A percentile compares a stretch with the other conserved stretches of the same genome.
phyloP scores from a whole-genome alignment of 1,140 invertebrate species.

The Pogonomyrmex californicus region DNA sequence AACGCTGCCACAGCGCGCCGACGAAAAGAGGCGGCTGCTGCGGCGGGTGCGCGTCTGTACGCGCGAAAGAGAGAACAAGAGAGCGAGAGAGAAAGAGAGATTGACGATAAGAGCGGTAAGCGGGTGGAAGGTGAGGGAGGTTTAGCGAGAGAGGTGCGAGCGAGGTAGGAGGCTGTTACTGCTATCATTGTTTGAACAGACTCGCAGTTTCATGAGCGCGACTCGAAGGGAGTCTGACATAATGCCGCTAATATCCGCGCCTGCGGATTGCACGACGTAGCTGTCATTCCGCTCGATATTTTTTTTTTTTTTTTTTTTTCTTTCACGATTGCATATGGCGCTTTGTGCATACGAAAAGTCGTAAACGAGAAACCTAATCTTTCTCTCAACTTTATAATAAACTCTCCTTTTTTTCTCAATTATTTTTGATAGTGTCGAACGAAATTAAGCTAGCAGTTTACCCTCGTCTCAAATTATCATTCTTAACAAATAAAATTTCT shows the following conservation, averaged over 20 bases:
- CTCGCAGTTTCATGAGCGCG: constrained; percentile 83
- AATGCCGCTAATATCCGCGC: constrained; percentile 81
- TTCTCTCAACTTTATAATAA: too few relatives aligned
- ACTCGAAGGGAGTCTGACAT: constrained; percentile 81
- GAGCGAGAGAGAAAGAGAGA: constrained; percentile 62
- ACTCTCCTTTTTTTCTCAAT: not conserved
- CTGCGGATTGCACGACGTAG: constrained; percentile 69
- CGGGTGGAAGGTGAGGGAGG: constrained; percentile 29
- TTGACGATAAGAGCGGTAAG: constrained; percentile 1
- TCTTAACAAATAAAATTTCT: too few relatives aligned
- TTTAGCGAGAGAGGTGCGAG: constrained; percentile 59
- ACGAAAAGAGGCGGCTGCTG: constrained; percentile 65
- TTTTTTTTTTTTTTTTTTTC: constrained; percentile 8
- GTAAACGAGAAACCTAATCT: not conserved
- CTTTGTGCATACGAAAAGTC: not conserved
- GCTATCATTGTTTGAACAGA: constrained; percentile 87
- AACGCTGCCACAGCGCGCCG: constrained; percentile 67
- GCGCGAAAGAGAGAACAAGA: constrained; percentile 55
- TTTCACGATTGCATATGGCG: not conserved
- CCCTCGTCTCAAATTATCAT: too few relatives aligned
- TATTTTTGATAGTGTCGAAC: not conserved
- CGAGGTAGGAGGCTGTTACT: constrained; percentile 81
- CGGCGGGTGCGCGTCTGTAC: constrained; percentile 41
- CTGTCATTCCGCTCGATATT: constrained; percentile 1
- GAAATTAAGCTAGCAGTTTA: too few relatives aligned